Base-by-base conservation (phyloP, 2,888 invertebrate species). In the Lomographa bimaculata region DNA sequence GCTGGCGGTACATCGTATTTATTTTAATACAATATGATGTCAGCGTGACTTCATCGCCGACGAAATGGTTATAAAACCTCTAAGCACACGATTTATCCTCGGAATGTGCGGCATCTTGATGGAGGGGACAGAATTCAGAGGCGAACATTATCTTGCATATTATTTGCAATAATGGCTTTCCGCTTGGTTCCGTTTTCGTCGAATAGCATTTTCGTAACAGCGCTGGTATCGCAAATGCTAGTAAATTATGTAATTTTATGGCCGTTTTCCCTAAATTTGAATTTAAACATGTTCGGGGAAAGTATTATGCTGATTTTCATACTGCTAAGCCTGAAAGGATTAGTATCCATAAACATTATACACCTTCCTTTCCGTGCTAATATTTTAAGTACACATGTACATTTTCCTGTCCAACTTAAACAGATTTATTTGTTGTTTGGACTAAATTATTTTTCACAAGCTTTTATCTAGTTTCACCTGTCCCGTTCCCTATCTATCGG, bases 21-120 rank as follows among this genome's bases (percentile, higher is more conserved):
- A 54, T 57, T 59, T 57, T 57, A 61, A 64, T 59, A 50, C 50
- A 32, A 6, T 37, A 51, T 65, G 62, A 66, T 59, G 62, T 60
- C 55, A 62, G 42, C 49, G 52, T 49, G 39, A 38, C 45, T 39
- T 46, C 38, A 34, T 35, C 27, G 29, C 35, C 34, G 20, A 38
- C 23, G 42, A 28, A 30, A 40, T 38, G 42, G 30, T 35, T 40
- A 45, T 52, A 49, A 43, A 44, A 33, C 41, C 25, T 41, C 35
- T 6, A 9, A 25, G 36, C 17, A 51, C 42, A 48, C 40, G 46
- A 48, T 46, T 46, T 53, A 50, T 50, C 46, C 35, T 41, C 40
- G 39, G 27, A 41, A 50, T 48, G 23, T 14, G 28, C 16, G 25
- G 21, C 25, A 18, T 8, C 27, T 23, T 9, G 17, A 43, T 41